Base-by-base conservation (phyloP, 2,888 invertebrate species). In the Tenthredo livida region DNA sequence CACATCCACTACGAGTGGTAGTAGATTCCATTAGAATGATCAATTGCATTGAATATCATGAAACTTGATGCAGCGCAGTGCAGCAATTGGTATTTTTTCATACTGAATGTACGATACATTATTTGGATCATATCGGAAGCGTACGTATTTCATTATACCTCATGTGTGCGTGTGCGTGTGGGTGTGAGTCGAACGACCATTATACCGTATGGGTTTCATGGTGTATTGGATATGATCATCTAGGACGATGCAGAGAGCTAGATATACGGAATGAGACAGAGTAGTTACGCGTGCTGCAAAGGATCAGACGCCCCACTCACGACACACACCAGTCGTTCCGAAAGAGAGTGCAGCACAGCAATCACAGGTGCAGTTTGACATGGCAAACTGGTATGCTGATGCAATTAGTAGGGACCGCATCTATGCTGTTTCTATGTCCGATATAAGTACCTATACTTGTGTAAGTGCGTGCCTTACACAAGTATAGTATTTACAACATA, bases 381-480 rank as follows among this genome's bases (percentile, higher is more conserved):
- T 87, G 89, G 90, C 88, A 87, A 90, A 90, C 90, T 90, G 90
- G 91, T 91, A 91, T 91, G 91, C 90, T 90, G 91, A 91, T 91
- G 91, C 91, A 91, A 91, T 91, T 91, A 91, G 91, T 88, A 89
- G 88, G 84, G 86, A 86, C 87, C 87, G 87, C 88, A 86, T 90
- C 88, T 89, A 88, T 70, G 83, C 89, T 86, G 88, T 86, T 84
- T 85, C 82, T 85, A 86, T 86, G 72, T 85, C 85, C 86, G 88
- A 87, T 86, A 86, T 85, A 80, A 84, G 12, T 21, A 50, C 83
- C 9, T n/a, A 50, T 47, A 17, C 7, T 15, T 10, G 43, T 29
- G 17, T 29, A 25, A 4, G 50, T 77, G 15, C 29, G 50, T 25
- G 43, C 43, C 15, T 25, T 40, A 25, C 47, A 47, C 47, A 47